phyloP scores from a whole-genome alignment of 2,113 vertebrate genomes.

The Monarcha castaneiventris region DNA sequence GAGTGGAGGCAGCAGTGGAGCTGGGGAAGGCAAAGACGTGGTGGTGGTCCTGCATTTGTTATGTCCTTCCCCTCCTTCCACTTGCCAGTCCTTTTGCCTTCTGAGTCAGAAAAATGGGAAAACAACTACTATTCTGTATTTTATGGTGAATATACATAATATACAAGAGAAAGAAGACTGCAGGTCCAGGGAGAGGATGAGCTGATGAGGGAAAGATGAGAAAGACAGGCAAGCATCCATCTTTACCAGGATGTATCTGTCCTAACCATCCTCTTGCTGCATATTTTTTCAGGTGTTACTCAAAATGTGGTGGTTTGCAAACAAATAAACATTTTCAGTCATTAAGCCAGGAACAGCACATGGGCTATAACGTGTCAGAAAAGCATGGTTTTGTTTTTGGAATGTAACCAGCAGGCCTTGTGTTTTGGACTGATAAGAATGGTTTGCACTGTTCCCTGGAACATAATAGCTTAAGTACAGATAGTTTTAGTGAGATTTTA shows the following conservation, averaged over 20 bases:
- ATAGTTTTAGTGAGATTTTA: neutral
- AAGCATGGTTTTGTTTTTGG: neutral
- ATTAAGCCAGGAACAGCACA: neutral
- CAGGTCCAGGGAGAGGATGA: neutral
- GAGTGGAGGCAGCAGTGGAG: neutral
- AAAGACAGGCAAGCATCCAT: neutral
- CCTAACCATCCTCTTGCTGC: neutral
- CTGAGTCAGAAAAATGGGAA: neutral
- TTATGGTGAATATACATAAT: neutral
- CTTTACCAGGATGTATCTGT: neutral
- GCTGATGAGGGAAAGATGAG: neutral
- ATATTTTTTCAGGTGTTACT: neutral
- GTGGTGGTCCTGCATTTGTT: neutral
- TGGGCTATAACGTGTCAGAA: neutral
- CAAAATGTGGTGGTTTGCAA: neutral
- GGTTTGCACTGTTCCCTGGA: neutral
- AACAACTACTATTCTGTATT: neutral
- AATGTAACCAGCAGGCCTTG: neutral
- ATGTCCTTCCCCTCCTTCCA: neutral
- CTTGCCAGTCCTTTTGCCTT: neutral
- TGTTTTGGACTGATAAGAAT: slow-evolving; percentile 18
- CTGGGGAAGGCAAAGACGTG: neutral
- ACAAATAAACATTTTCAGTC: neutral
- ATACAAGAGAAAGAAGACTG: neutral
- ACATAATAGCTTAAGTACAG: neutral